phyloP scores from a whole-genome alignment of 2,797 vertebrate genomes.

The Halcyon smyrnensis region DNA sequence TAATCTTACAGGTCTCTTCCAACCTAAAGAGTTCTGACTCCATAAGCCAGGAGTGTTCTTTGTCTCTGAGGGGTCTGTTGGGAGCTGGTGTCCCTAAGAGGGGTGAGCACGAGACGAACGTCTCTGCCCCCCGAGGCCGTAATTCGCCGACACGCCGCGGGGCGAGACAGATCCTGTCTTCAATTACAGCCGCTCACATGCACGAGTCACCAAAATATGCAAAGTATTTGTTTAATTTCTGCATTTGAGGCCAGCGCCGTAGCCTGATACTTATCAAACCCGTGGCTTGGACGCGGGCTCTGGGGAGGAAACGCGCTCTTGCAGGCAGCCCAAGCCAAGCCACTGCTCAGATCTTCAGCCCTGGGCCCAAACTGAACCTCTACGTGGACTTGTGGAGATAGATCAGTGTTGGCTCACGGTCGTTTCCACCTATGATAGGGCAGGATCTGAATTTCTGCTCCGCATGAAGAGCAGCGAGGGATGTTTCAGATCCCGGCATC shows the following conservation, averaged over 20 bases:
- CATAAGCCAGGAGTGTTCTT: background rate
- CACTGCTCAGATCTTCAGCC: background rate
- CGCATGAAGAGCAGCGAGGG: accelerated
- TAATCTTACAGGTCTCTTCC: background rate
- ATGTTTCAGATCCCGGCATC: accelerated
- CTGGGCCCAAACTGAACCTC: accelerated
- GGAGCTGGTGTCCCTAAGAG: background rate
- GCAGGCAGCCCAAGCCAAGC: background rate
- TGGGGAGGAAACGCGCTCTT: background rate
- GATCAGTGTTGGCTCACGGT: accelerated
- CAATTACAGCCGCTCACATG: background rate
- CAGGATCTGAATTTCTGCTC: background rate
- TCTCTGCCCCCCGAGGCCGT: background rate
- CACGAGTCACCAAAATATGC: background rate
- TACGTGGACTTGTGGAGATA: accelerated
- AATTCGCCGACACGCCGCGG: background rate
- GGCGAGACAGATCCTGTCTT: background rate
- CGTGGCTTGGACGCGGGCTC: background rate
- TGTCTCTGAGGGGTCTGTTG: accelerated
- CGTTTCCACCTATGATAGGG: accelerated
- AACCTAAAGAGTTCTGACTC: background rate
- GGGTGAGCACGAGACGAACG: background rate
- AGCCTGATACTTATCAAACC: background rate
- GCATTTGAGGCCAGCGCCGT: background rate
- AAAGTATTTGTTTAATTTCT: conserved; percentile 23